Evolutionary conservation across 2,888 invertebrate species (phyloP).

Genomic region (Neoaliturus tenellus): DNA sequence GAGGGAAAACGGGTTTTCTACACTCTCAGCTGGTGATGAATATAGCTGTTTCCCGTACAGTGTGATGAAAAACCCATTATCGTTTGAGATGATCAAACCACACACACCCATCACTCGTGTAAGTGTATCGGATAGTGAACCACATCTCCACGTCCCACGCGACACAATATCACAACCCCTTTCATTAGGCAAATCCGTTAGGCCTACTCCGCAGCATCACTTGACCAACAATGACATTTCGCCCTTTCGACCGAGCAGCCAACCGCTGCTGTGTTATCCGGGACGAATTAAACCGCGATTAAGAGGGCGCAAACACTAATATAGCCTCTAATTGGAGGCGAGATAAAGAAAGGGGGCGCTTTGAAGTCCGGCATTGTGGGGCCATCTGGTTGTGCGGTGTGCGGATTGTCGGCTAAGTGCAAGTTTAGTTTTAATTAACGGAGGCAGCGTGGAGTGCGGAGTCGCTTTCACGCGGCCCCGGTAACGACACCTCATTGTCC

Average conservation of each 20-base stretch:
- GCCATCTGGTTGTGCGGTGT: slow-evolving; percentile 34
- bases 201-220: not conserved
- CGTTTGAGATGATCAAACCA: no score
- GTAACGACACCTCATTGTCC: slow-evolving; percentile 24
- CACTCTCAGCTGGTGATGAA: no score
- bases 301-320: slow-evolving; percentile 38
- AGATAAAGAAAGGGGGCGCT: slow-evolving; percentile 27
- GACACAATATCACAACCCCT: not conserved
- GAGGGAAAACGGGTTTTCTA: no score
- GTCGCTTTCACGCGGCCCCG: no score
- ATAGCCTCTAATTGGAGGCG: slow-evolving; percentile 50
- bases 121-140: no score
- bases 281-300: slow-evolving; percentile 6
- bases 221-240: not conserved
- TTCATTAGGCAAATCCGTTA: not conserved
- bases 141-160: not conserved
- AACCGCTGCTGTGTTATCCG: not conserved
- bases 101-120: no score
- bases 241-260: slow-evolving; percentile 1
- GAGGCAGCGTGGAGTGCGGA: not conserved
- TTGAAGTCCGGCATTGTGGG: slow-evolving; percentile 51
- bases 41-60: no score
- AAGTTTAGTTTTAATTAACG: slow-evolving; percentile 47
- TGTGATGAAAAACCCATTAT: no score
- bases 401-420: slow-evolving; percentile 39